Evolutionary conservation across 2,113 vertebrate genomes (phyloP).

Genomic region (human (Homo sapiens)): GRCh38 chr9:129967501-129968000

Average conservation of each 20-base stretch:
- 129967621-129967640: fast-evolving
- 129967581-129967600: neutral
- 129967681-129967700: neutral
- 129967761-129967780: neutral
- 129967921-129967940: no score
- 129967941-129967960: no score
- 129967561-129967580: neutral
- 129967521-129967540: neutral
- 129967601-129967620: no score
- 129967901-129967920: no score
- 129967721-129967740: neutral
- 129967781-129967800: neutral
- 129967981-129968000: no score
- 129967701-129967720: neutral
- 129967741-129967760: neutral
- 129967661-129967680: neutral
- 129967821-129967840: neutral
- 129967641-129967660: neutral
- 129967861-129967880: no score
- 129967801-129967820: neutral
- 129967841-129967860: neutral
- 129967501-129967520: no score
- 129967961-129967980: no score
- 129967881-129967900: no score
- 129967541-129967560: neutral